Conservation (phyloP, 2,888 invertebrate genomes). For the Lobophora halterata region DNA sequence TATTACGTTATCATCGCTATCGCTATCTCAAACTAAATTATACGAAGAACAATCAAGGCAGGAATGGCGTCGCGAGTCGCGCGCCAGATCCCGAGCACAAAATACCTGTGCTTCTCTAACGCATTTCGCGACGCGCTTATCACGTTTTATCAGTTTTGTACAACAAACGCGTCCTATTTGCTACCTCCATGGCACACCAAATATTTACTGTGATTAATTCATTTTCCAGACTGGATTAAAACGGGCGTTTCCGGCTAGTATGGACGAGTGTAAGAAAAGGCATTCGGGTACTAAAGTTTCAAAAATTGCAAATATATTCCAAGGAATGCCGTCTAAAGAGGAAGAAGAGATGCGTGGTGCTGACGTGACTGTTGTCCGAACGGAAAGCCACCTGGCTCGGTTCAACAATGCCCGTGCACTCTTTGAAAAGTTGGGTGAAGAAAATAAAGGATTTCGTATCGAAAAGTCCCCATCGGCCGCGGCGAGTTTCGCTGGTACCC, state of each 20-base stretch:
- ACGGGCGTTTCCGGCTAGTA: slow-evolving; percentile 77
- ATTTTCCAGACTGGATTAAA: slow-evolving; percentile 75
- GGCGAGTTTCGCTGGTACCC: slow-evolving; percentile 78
- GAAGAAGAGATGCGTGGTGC: slow-evolving; percentile 74
- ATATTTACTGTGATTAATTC: slow-evolving; percentile 48
- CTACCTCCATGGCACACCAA: slow-evolving; percentile 36
- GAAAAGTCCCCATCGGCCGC: slow-evolving; percentile 81
- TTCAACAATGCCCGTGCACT: slow-evolving; percentile 95
- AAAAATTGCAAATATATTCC: slow-evolving; percentile 95
- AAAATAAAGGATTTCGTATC: slow-evolving; percentile 82
- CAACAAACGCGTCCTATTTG: slow-evolving; percentile 51
- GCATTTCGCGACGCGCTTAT: slow-evolving; percentile 54
- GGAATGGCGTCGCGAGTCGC: slow-evolving; percentile 46
- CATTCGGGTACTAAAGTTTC: slow-evolving; percentile 91
- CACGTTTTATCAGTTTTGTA: slow-evolving; percentile 56
- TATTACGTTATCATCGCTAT: slow-evolving; percentile 68
- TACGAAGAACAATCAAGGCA: slow-evolving; percentile 63
- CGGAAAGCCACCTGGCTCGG: slow-evolving; percentile 93
- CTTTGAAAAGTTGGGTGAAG: slow-evolving; percentile 93
- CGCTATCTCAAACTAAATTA: slow-evolving; percentile 76
- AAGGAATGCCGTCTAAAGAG: slow-evolving; percentile 84
- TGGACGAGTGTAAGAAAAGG: slow-evolving; percentile 85
- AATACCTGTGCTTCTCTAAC: slow-evolving; percentile 57
- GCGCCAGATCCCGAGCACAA: slow-evolving; percentile 57
- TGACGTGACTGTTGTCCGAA: slow-evolving; percentile 89